These are phyloP conservation scores for Macquaria australasica DNA, from an alignment of 2,113 vertebrate genomes.

Conservation along the genomic window DNA sequence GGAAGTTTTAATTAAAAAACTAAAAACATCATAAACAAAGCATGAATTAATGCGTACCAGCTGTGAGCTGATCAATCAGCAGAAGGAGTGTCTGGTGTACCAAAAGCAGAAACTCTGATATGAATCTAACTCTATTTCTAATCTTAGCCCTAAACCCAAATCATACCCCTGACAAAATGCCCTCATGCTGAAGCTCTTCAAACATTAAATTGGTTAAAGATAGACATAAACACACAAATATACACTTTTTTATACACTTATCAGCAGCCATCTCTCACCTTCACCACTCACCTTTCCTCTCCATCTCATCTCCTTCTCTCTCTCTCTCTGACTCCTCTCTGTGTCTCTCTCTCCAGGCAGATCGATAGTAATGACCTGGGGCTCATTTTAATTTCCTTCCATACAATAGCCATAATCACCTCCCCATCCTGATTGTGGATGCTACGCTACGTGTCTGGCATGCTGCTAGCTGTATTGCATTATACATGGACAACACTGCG, in stretches of 20 bases:
- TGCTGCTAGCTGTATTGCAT: conserved; percentile 42
- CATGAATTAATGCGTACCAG: background rate
- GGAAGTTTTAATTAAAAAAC: background rate
- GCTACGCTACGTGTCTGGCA: conserved; percentile 60
- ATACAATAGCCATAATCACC: conserved; percentile 76
- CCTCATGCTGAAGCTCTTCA: background rate
- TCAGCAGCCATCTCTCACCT: conserved; percentile 40
- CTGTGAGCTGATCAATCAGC: background rate
- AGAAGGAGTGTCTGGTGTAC: background rate
- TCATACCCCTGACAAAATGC: background rate
- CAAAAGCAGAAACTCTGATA: background rate
- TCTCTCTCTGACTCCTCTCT: conserved; percentile 19
- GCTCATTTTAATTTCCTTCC: conserved; percentile 79
- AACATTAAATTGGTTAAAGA: conserved; percentile 14
- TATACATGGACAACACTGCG: conserved; percentile 23
- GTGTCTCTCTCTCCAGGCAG: conserved; percentile 42
- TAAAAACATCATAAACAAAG: background rate
- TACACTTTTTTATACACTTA: conserved; percentile 5
- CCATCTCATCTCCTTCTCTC: conserved; percentile 1
- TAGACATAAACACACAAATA: conserved; percentile 31
- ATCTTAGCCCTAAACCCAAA: background rate
- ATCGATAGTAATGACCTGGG: conserved; percentile 79
- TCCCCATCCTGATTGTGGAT: conserved; percentile 61
- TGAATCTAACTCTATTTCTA: background rate
- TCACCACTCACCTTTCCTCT: conserved; percentile 15